Conservation (phyloP, 2,797 vertebrate genomes). For the Miopithecus talapoin region DNA sequence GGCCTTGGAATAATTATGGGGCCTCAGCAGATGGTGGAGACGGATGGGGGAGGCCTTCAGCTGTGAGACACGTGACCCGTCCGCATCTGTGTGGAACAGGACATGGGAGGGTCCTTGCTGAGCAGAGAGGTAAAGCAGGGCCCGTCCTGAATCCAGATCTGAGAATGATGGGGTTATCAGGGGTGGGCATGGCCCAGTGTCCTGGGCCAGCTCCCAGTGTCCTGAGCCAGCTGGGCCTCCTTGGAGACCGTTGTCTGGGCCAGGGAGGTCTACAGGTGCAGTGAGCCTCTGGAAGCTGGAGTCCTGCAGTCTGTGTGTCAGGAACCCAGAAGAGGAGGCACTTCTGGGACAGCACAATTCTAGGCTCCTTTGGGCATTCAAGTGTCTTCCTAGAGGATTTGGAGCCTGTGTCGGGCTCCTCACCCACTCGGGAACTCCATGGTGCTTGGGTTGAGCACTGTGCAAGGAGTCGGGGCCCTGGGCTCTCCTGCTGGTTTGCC, state of each 20-base stretch:
- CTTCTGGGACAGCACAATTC: not conserved
- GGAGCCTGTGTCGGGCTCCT: not conserved
- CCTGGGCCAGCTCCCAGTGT: not conserved
- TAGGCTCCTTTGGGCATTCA: not conserved
- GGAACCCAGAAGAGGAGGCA: not conserved
- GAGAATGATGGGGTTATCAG: not conserved
- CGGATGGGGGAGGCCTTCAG: conserved; percentile 73
- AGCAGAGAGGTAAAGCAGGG: conserved; percentile 13
- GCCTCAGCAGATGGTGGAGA: conserved; percentile 83
- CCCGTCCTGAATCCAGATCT: conserved; percentile 19
- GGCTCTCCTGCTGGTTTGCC: not conserved
- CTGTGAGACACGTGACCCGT: conserved; percentile 74
- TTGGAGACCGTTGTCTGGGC: not conserved
- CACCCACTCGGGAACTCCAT: accelerated
- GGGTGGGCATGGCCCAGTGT: not conserved
- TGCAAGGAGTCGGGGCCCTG: not conserved
- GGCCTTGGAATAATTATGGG: conserved; percentile 80
- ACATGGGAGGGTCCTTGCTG: conserved; percentile 62
- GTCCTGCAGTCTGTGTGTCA: not conserved
- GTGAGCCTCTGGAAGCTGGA: not conserved
- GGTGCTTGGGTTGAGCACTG: not conserved
- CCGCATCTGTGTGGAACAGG: conserved; percentile 76
- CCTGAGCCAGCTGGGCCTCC: not conserved
- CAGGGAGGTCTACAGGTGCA: not conserved
- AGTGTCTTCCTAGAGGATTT: not conserved